A percentile compares a stretch with the other conserved stretches of the same genome.
phyloP scores from a whole-genome alignment of 2,797 vertebrate species.

The Podarcis lilfordi region DNA sequence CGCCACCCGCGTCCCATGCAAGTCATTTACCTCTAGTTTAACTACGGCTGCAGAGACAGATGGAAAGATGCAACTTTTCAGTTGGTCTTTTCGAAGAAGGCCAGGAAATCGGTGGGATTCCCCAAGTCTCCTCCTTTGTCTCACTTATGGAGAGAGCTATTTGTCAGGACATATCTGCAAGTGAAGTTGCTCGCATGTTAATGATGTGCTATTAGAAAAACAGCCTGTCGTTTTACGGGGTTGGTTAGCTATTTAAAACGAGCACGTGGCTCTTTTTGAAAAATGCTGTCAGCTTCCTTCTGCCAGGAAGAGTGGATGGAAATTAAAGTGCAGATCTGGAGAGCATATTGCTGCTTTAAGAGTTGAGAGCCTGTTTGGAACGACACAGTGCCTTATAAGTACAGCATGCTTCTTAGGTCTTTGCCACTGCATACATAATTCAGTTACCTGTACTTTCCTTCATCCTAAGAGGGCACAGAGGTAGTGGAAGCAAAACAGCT shows the following conservation, averaged over 20 bases:
- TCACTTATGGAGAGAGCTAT: background rate
- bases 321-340: conserved; percentile 54
- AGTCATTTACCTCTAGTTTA: background rate
- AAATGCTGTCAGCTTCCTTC: conserved; percentile 51
- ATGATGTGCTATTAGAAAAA: conserved; percentile 11
- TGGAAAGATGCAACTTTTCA: background rate
- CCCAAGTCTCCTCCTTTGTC: background rate
- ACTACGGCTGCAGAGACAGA: background rate
- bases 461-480: conserved; percentile 27
- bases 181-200: conserved; percentile 27
- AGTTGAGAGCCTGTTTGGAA: conserved; percentile 41
- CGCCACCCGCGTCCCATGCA: background rate
- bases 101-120: background rate
- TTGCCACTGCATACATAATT: conserved; percentile 26
- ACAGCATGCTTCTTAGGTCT: background rate
- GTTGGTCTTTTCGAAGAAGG: background rate
- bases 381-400: background rate
- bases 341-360: conserved; percentile 35
- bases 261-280: conserved; percentile 34
- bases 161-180: conserved; percentile 25
- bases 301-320: conserved; percentile 26
- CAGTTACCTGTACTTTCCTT: conserved; percentile 34
- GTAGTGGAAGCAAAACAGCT: conserved; percentile 35
- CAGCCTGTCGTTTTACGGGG: conserved; percentile 28
- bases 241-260: conserved; percentile 52